Evolutionary conservation across 37 sponge, comb jelly and placozoan species (phyloP).

Genomic region (Bolinopsis microptera): DNA sequence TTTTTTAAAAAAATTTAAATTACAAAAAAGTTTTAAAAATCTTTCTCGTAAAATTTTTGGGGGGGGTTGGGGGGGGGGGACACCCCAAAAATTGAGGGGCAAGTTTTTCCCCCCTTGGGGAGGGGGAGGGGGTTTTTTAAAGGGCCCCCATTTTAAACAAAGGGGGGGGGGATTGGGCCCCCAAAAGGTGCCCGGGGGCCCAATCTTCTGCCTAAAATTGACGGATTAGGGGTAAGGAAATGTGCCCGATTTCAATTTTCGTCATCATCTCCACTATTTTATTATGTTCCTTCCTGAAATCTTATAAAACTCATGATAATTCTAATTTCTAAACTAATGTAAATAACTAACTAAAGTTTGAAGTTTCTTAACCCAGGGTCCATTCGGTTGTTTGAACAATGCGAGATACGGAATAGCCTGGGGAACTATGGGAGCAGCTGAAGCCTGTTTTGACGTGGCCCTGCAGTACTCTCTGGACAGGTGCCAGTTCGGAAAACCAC

Average conservation of each 20-base stretch:
- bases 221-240: slow-evolving; percentile 91
- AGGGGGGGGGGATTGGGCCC: slow-evolving; percentile 90
- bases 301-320: not conserved
- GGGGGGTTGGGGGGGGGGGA: slow-evolving; percentile 86
- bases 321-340: no score
- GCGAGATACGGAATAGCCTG: slow-evolving; percentile 96
- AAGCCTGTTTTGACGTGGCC: slow-evolving; percentile 92
- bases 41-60: no score
- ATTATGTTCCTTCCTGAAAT: not conserved
- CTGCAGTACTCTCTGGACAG: slow-evolving; percentile 89
- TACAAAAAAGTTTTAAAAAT: no score
- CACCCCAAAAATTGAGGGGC: slow-evolving; percentile 91
- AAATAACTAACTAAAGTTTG: no score
- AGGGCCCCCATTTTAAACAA: no score
- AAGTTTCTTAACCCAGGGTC: slow-evolving; percentile 84
- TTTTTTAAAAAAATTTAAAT: not conserved
- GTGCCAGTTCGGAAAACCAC: slow-evolving; percentile 93
- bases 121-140: no score
- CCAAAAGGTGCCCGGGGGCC: slow-evolving; percentile 93
- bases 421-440: slow-evolving; percentile 97
- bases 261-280: no score
- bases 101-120: slow-evolving; percentile 95
- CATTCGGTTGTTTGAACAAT: slow-evolving; percentile 93
- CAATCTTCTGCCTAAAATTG: slow-evolving; percentile 83
- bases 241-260: no score